phyloP scores from a whole-genome alignment of 2,888 invertebrate genomes.

The Eubasilissa splendida region DNA sequence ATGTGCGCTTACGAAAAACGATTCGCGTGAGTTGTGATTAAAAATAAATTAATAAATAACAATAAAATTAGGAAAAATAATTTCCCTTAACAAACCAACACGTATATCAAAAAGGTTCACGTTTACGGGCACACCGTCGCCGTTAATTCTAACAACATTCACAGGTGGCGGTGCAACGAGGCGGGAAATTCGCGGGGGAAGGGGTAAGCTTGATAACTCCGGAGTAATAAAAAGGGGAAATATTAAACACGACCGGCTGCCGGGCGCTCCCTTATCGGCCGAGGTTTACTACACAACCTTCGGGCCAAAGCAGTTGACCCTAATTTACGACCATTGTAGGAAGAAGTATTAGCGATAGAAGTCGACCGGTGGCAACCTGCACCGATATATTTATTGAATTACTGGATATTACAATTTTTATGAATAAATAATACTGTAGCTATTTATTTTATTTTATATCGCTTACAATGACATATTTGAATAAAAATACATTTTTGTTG shows the following conservation, averaged over 20 bases:
- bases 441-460: too few species aligned
- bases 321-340: slow-evolving; percentile 37
- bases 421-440: neutral
- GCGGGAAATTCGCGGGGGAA: neutral
- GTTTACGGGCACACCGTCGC: neutral
- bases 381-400: slow-evolving; percentile 13
- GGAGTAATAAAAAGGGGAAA: slow-evolving; percentile 33
- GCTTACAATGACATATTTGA: too few species aligned
- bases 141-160: slow-evolving; percentile 27
- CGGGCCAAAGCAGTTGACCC: slow-evolving; percentile 39
- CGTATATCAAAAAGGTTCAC: neutral
- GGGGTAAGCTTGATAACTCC: slow-evolving; percentile 21
- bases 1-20: too few species aligned
- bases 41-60: slow-evolving; percentile 6
- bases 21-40: neutral
- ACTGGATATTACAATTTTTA: neutral
- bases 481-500: too few species aligned
- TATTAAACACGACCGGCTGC: slow-evolving; percentile 27
- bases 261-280: slow-evolving; percentile 32
- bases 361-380: slow-evolving; percentile 6
- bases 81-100: neutral
- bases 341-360: neutral
- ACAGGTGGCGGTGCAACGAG: neutral
- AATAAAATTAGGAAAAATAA: slow-evolving; percentile 1
- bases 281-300: neutral